Evolutionary conservation across 2,113 vertebrate genomes (phyloP), one percentile per base, ranked within the genome.

Genomic region (Istiophorus platypterus): DNA sequence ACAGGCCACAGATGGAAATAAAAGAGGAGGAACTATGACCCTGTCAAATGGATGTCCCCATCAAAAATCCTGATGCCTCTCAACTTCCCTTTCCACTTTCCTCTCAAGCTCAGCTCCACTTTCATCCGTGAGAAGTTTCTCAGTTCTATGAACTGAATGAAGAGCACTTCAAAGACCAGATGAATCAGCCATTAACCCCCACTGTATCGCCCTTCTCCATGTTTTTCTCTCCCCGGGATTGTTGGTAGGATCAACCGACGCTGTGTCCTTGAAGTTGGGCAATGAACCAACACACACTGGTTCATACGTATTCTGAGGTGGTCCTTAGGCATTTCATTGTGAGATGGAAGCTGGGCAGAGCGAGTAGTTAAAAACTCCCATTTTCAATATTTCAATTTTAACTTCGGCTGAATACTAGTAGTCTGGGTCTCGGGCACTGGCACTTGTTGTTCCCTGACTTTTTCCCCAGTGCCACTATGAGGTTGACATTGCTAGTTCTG

Each of bases 121-220:
- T 88, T 92, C 72, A 87, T 85, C 82, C 41, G 24, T 70, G 67
- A 82, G 85, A 31, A 49, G 66, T 68, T 76, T 78, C 74, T 81
- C n/a, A n/a, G n/a, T 66, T 27, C 45, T 68, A 70, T 65, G 80
- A 80, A 71, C 24, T 61, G 81, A 82, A 88, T 62, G 78, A 67
- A 82, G 75, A 87, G 76, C 67, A 80, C 78, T 87, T 90, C 75
- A 90, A 70, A 88, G 82, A 76, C n/a, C 0, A 86, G 80, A 88
- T 74, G 81, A 90, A 78, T 86, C 82, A n/a, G 74, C 81, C 85
- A 89, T 88, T 89, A 91, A 84, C 87, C 54, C 54, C 76, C 15
- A 65, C 74, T 63, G 51, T 49, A 31, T 76, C 82, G 66, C 76
- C 52, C 34, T 13, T 54, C 61, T 77, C 26, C 2, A 12, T 13